Evolutionary conservation across 2,888 invertebrate species (phyloP).

Genomic region (Synergus japonicus): DNA sequence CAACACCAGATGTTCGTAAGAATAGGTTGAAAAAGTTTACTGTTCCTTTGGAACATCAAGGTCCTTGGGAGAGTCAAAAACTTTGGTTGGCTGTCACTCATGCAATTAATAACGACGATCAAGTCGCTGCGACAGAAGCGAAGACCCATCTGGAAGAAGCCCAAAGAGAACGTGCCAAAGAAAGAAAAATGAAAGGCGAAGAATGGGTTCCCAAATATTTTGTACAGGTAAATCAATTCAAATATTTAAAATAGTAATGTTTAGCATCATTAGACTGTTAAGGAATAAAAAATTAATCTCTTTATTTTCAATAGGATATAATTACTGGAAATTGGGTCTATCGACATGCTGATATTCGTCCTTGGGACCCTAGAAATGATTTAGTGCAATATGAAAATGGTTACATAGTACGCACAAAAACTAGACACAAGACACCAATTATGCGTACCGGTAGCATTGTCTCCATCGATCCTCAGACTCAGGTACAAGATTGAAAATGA

Average conservation of each 20-base stretch:
- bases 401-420: constrained; percentile 88
- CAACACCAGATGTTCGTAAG: constrained; percentile 84
- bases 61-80: constrained; percentile 90
- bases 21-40: constrained; percentile 87
- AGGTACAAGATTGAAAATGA: constrained; percentile 66
- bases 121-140: constrained; percentile 92
- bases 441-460: constrained; percentile 86
- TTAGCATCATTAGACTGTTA: background rate
- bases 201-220: constrained; percentile 89
- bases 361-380: constrained; percentile 94
- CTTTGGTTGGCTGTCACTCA: constrained; percentile 93
- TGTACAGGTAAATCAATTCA: constrained; percentile 78
- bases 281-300: background rate
- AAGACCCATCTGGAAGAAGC: constrained; percentile 94
- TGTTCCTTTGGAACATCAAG: constrained; percentile 87
- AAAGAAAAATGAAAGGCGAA: constrained; percentile 82
- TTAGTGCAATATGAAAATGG: constrained; percentile 91
- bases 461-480: constrained; percentile 81
- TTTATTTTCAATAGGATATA: constrained; percentile 70
- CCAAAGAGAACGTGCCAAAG: constrained; percentile 87
- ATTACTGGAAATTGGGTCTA: constrained; percentile 85
- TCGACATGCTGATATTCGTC: constrained; percentile 87
- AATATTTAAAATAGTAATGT: too few relatives aligned
- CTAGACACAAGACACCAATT: constrained; percentile 86
- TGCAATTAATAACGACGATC: constrained; percentile 89